Evolutionary conservation across 2,888 invertebrate species (phyloP).

Genomic region (Unio pictorum): DNA sequence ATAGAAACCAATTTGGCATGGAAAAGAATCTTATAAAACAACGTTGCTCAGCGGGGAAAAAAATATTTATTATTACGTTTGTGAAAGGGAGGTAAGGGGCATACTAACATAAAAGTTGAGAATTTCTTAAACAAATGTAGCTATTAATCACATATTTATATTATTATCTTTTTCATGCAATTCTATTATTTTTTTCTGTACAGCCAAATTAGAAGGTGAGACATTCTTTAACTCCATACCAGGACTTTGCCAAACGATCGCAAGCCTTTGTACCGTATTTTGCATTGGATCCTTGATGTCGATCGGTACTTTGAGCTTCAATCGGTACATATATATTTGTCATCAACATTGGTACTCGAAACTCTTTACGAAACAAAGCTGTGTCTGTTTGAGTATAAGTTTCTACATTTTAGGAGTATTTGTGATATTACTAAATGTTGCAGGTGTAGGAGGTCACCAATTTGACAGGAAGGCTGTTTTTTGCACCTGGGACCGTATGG

Average conservation of each 20-base stretch:
- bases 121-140: too few relatives aligned
- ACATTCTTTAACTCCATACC: conserved; percentile 29
- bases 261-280: conserved; percentile 39
- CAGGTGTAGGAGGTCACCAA: conserved; percentile 38
- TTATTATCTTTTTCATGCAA: too few relatives aligned
- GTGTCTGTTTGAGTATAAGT: conserved; percentile 22
- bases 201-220: conserved; percentile 40
- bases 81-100: too few relatives aligned
- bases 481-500: conserved; percentile 51
- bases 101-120: too few relatives aligned
- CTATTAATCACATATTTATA: too few relatives aligned
- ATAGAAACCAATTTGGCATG: too few relatives aligned
- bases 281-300: conserved; percentile 46
- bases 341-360: conserved; percentile 24
- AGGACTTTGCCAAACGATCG: conserved; percentile 31
- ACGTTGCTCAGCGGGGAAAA: too few relatives aligned
- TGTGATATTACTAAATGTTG: conserved; percentile 40
- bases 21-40: too few relatives aligned
- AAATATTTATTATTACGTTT: too few relatives aligned
- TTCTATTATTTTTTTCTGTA: background rate
- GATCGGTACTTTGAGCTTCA: conserved; percentile 33
- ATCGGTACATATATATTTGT: conserved; percentile 43
- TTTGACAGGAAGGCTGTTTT: conserved; percentile 45
- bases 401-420: conserved; percentile 36
- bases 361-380: conserved; percentile 25